Base-by-base conservation (phyloP, 2,113 vertebrate genomes). In the Gopherus evgoodei region DNA sequence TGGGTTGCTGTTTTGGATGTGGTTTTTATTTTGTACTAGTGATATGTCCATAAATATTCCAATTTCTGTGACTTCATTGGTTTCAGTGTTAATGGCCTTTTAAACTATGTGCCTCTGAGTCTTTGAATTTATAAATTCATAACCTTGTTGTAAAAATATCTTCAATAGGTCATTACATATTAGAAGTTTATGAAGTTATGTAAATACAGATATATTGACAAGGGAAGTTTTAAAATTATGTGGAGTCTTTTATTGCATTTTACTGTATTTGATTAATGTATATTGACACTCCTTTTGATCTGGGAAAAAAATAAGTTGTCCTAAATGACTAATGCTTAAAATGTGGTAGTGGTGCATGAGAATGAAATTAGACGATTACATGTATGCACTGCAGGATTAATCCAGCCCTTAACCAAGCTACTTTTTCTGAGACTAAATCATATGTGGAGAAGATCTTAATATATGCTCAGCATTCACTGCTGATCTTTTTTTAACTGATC, bases 91-190 rank as follows among this genome's bases (percentile, higher is more conserved):
- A 88, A 98, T 96, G 97, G 98, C 98, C 98, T 98, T 98, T 98
- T 97, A 97, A 98, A 98, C 97, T 97, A 98, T 98, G 98, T 99
- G 98, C 98, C 98, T 99, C 98, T 96, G 95, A 98, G 97, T 98
- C 98, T 97, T 97, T 98, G 97, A 97, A 97, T 98, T 98, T 98
- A 98, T 98, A 98, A 98, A 98, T 98, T 98, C 98, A 97, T 98
- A 98, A 98, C 97, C 97, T 97, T 98, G 95, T 91, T 98, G 97
- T 98, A 98, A 98, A 98, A 98, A 98, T 83, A 57, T 98, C 98
- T 97, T 97, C 94, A 92, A 88, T 97, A 98, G 96, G 94, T 98
- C 91, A 95, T 97, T 98, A 97, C 86, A 79, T 96, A 69, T 94
- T 96, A 49, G 12, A 92, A 96, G 29, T 97, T 96, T 90, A 76